Evolutionary conservation across 2,888 invertebrate species (phyloP), one percentile per base, ranked within the genome.

Genomic region (Phytoseiulus persimilis): DNA sequence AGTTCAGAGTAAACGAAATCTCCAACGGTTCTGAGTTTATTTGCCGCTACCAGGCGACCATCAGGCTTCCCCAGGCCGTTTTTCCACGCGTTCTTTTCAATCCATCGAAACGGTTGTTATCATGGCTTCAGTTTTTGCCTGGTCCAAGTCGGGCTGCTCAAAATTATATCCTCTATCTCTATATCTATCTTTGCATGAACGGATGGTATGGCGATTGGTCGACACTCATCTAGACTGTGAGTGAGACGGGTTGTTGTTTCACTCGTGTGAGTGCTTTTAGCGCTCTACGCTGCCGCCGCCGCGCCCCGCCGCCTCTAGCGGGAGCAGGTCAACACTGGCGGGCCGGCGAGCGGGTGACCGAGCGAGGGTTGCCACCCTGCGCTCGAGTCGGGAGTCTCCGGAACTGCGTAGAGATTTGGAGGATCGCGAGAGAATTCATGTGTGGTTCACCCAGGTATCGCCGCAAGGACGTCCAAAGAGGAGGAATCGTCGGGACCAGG

Each of bases 391-490:
- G 65, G 39, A 39, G 9, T 65, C 65, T 2, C 39, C 14, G 65
- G 2, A 28, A 18, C 65, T 65, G 65, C 65, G 65, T 65, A 65
- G 65, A 65, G 23, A 65, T 65, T 65, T 65, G 11, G 65, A 65
- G 65, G 65, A 65, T 65, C 65, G 65, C 65, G 65, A 65, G 65
- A 65, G 65, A 65, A 23, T 65, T 65, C 9, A 65, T 65, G 28
- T 65, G 65, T 65, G 65, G 65, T 65, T 87, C 87, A n/a, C 87
- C 6, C 87, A 87, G 87, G 87, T 87, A 45, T 45, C 87, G 87
- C 87, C 87, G 87, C 39, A 87, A 87, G 33, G 45, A 87, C 87
- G 87, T 87, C 87, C 87, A 87, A 87, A 87, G 87, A 87, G 87
- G 87, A 87, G 33, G 87, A 87, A 33, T 87, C n/a, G n/a, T n/a